phyloP scores from a whole-genome alignment of 2,888 invertebrate genomes.

The Empis stercorea region DNA sequence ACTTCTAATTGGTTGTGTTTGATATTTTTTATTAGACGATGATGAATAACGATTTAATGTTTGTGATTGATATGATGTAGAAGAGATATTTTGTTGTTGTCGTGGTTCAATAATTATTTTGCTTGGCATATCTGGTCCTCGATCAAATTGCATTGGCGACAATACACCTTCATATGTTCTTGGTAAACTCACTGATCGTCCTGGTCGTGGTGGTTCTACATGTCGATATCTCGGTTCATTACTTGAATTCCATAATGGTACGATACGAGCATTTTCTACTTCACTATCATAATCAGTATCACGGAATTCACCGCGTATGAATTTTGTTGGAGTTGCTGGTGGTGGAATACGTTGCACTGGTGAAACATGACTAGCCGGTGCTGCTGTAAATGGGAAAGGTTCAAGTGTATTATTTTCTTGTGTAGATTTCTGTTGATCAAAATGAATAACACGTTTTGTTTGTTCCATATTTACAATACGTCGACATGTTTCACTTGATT shows the following conservation, averaged over 20 bases:
- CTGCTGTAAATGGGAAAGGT: conserved; percentile 38
- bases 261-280: conserved; percentile 45
- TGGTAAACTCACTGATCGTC: conserved; percentile 41
- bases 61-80: conserved; percentile 20
- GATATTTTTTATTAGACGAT: conserved; percentile 16
- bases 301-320: conserved; percentile 48
- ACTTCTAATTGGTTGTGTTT: conserved; percentile 14
- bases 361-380: conserved; percentile 30
- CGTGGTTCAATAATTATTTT: conserved; percentile 26
- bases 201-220: conserved; percentile 43
- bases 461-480: conserved; percentile 55
- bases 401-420: conserved; percentile 24
- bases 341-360: conserved; percentile 36
- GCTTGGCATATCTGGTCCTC: conserved; percentile 37
- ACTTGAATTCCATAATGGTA: conserved; percentile 50
- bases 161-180: conserved; percentile 39
- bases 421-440: conserved; percentile 40
- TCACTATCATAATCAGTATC: conserved; percentile 62
- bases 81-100: conserved; percentile 12
- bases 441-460: conserved; percentile 54
- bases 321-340: conserved; percentile 49
- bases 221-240: conserved; percentile 46
- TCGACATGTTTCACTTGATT: conserved; percentile 50
- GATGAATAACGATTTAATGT: conserved; percentile 28
- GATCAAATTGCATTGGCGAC: conserved; percentile 50